These are phyloP conservation scores for Lasioglossum figueresi DNA, from an alignment of 2,888 invertebrate species.

Conservation along the genomic window DNA sequence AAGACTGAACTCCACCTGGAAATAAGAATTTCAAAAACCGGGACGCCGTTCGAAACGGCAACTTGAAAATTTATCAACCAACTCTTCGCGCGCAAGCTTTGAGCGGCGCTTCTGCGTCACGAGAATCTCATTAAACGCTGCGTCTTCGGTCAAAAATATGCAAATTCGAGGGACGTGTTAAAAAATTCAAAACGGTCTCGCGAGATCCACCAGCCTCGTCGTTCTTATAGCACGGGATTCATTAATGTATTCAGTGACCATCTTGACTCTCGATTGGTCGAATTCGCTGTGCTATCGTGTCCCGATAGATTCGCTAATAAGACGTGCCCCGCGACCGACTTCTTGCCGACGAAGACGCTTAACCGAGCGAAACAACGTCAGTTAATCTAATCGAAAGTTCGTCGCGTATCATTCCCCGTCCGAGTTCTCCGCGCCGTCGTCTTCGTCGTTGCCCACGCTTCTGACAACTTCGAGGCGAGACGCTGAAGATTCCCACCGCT, in stretches of 20 bases:
- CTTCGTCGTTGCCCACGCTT: conserved; percentile 12
- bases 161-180: not conserved
- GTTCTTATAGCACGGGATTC: not conserved
- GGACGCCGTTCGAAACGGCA: not conserved
- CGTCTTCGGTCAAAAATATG: conserved; percentile 9
- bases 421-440: conserved; percentile 23
- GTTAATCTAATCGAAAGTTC: conserved; percentile 55
- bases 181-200: not conserved
- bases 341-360: conserved; percentile 20
- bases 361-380: conserved; percentile 35
- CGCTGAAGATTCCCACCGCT: conserved; percentile 46
- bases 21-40: not conserved
- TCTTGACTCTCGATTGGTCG: not conserved
- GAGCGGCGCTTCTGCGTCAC: not conserved
- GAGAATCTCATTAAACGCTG: not conserved
- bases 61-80: not conserved
- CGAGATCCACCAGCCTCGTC: not conserved
- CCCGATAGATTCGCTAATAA: not conserved
- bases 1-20: not conserved
- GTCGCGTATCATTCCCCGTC: conserved; percentile 46
- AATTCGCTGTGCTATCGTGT: not conserved
- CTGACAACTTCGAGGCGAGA: conserved; percentile 42
- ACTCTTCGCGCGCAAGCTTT: not conserved
- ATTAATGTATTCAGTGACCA: not conserved
- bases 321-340: not conserved